A percentile compares a stretch with the other conserved stretches of the same genome.
Conservation (phyloP, 1,140 invertebrate genomes). For the Holotrichia oblita region DNA sequence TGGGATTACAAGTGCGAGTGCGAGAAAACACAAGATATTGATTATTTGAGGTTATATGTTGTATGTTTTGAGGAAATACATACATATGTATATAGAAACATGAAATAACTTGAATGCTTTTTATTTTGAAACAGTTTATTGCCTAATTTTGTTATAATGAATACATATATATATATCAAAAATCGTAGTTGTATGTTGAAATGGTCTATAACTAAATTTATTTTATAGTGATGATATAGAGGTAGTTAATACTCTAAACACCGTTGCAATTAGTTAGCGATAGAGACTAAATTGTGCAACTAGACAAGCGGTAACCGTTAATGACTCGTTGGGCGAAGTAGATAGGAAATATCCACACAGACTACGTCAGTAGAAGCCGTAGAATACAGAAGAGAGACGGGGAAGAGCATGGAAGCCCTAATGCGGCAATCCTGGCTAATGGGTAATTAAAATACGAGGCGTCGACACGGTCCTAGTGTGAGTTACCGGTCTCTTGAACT, state of each 20-base stretch:
- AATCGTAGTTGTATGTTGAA: no score
- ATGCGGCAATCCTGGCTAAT: conserved; percentile 38
- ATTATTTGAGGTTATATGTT: no score
- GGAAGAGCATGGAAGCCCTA: not conserved
- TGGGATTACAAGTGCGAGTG: no score
- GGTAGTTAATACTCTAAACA: not conserved
- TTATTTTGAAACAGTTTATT: no score
- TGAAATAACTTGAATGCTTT: no score
- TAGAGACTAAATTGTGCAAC: conserved; percentile 1
- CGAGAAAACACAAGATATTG: no score
- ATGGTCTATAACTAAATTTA: no score
- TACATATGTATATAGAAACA: no score
- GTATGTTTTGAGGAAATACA: no score
- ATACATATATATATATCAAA: no score
- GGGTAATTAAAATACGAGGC: conserved; percentile 39
- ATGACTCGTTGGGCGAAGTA: not conserved
- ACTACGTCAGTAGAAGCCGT: not conserved
- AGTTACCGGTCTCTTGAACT: conserved; percentile 30
- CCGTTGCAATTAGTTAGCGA: not conserved
- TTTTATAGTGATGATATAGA: no score
- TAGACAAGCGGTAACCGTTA: conserved; percentile 9
- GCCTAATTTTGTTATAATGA: no score
- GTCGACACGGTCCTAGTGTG: conserved; percentile 24
- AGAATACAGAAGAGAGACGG: not conserved
- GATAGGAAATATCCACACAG: not conserved